Evolutionary conservation across 2,113 vertebrate genomes (phyloP), one percentile per base, ranked within the genome.

Genomic region (Ageneiosus marmoratus): DNA sequence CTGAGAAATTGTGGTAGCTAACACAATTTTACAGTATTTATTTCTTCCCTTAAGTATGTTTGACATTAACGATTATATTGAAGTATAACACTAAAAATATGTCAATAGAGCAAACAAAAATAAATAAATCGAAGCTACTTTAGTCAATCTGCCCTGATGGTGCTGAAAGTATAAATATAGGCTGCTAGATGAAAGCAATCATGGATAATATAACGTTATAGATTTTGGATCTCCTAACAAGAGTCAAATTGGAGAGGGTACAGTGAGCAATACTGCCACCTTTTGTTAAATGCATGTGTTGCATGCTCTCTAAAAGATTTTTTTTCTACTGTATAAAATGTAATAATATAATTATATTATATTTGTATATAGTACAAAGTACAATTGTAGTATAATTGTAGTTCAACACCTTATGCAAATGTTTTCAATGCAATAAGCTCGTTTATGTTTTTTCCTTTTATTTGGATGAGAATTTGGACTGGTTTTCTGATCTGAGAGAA

Each of bases 201-300:
- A 85, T 76, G 67, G 70, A 12, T 80, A 53, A 56, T 78, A 58
- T 89, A 86, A 86, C 84, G 88, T 67, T 86, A 20, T 83, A 56
- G 86, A 88, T 85, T 83, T 63, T 77, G n/a, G 55, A 37, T 76
- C 29, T 50, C 24, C 69, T 74, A 70, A 56, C 65, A n/a, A 55
- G n/a, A 85, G 27, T 22, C 51, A 37, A 80, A 16, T 46, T 15
- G 44, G n/a, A n/a, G 1, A 50, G 44, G 29, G 92, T 92, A 89
- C 76, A 27, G 84, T 85, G 79, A 90, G 27, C 91, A 90, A 91
- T 90, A 90, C 89, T 90, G 91, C 93, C 93, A 91, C 84, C 93
- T 94, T 87, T 86, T 92, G 94, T 58, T 16, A 15, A 79, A 78
- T 80, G 0, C 0, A 41, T 44, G 50, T 70, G 62, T 75, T 79